Evolutionary conservation across 1,140 invertebrate genomes (phyloP).

Genomic region (Triops cancriformis): DNA sequence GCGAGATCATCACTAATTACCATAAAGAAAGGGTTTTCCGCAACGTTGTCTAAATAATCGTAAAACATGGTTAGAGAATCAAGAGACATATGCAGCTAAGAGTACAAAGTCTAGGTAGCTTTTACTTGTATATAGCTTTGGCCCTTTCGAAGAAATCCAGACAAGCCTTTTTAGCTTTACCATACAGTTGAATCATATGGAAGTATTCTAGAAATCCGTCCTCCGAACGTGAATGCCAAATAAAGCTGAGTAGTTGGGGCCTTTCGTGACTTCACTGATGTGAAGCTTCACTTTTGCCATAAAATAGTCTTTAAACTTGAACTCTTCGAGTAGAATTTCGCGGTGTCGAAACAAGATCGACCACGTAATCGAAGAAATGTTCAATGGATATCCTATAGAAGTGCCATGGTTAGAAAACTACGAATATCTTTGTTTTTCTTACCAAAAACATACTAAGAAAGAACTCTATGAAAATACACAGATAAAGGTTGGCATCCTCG

Average conservation of each 20-base stretch:
- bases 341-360: constrained; percentile 16
- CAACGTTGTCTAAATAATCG: constrained; percentile 7
- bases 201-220: constrained; percentile 16
- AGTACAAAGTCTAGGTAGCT: not conserved
- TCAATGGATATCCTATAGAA: constrained; percentile 20
- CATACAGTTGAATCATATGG: constrained; percentile 14
- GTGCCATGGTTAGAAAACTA: no score
- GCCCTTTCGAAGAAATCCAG: constrained; percentile 5
- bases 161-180: not conserved
- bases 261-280: not conserved
- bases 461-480: no score
- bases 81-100: not conserved
- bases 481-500: no score
- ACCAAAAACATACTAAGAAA: not conserved
- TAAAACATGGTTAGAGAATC: not conserved
- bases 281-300: not conserved
- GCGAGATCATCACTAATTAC: constrained; percentile 6
- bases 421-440: no score
- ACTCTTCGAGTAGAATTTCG: not conserved
- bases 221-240: constrained; percentile 16
- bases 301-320: constrained; percentile 14
- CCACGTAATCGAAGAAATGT: constrained; percentile 1
- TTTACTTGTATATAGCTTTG: constrained; percentile 18
- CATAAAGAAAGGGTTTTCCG: constrained; percentile 17
- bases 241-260: not conserved